phyloP scores from a whole-genome alignment of 2,113 vertebrate species.

The Myiopsitta monachus region DNA sequence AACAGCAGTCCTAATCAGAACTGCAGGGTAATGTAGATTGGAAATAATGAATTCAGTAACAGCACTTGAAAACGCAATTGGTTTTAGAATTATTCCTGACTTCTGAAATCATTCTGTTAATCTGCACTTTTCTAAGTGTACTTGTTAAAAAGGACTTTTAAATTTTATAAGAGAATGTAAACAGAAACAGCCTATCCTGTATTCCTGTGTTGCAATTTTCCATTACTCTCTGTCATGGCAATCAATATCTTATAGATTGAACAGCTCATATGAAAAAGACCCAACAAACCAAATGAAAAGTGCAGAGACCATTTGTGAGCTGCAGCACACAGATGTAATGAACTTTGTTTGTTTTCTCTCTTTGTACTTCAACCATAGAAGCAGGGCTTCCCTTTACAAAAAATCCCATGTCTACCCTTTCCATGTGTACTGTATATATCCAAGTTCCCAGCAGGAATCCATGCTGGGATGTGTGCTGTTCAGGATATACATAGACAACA shows the following conservation, averaged over 20 bases:
- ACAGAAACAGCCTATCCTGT: not conserved
- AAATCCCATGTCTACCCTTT: fast-evolving
- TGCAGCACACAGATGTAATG: not conserved
- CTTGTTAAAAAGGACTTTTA: not conserved
- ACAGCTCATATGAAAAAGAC: not conserved
- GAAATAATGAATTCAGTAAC: not conserved
- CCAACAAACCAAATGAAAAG: not conserved
- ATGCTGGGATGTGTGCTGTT: not conserved
- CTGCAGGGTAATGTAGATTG: not conserved
- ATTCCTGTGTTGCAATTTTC: not conserved
- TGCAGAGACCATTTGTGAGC: not conserved
- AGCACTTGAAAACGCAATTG: not conserved
- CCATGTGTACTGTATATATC: not conserved
- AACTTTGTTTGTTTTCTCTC: not conserved
- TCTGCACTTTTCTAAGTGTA: not conserved
- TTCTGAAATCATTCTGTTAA: not conserved
- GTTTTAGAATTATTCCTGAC: not conserved
- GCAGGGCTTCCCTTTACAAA: not conserved
- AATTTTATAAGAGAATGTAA: not conserved
- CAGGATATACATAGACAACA: not conserved
- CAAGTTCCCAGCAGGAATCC: not conserved
- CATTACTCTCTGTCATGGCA: not conserved
- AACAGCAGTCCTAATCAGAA: not conserved
- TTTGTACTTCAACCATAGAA: not conserved
- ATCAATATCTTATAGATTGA: not conserved